Evolutionary conservation across 2,888 invertebrate genomes (phyloP), one percentile per base, ranked within the genome.

Genomic region (Cephus sareptanus): DNA sequence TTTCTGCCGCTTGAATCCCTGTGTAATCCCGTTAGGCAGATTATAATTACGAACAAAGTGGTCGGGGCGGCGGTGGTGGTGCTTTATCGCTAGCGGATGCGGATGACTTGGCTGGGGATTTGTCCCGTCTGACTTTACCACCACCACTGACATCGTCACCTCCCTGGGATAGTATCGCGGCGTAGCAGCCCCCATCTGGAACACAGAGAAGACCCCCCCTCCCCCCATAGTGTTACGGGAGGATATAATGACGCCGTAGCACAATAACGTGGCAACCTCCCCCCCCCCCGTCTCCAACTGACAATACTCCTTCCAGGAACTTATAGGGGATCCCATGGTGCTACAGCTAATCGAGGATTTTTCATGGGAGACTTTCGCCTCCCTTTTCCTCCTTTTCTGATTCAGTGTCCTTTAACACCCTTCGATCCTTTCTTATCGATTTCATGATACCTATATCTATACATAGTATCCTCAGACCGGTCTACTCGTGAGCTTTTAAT

Each of bases 1-100:
- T 23, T 40, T 40, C 40, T 40, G 23, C 40, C 23, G 40, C 40
- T 40, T 40, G 40, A 40, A 70, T 70, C 71, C 81, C 79, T 80
- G 78, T 82, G 80, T 81, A 83, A 87, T 87, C 86, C 81, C 82
- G 82, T 87, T 85, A 85, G 74, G 76, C 81, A 80, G 84, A 86
- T 86, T 84, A 85, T 85, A 86, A 87, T 87, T 86, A 85, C 82
- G 86, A 82, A 80, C 82, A 83, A 83, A 84, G 85, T 81, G 82
- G 80, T 81, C 75, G 76, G 78, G 75, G 74, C 68, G 76, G 23
- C 23, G 23, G 40, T 9, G 40, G 40, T 4, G 23, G 0, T 40
- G 40, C 40, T 40, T 15, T 40, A 40, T 9, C 40, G 40, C 40
- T 40, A 40, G 40, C 4, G 77, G 71, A 75, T 76, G 75, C 56